phyloP scores from a whole-genome alignment of 2,113 vertebrate species.

The Crypturellus undulatus region DNA sequence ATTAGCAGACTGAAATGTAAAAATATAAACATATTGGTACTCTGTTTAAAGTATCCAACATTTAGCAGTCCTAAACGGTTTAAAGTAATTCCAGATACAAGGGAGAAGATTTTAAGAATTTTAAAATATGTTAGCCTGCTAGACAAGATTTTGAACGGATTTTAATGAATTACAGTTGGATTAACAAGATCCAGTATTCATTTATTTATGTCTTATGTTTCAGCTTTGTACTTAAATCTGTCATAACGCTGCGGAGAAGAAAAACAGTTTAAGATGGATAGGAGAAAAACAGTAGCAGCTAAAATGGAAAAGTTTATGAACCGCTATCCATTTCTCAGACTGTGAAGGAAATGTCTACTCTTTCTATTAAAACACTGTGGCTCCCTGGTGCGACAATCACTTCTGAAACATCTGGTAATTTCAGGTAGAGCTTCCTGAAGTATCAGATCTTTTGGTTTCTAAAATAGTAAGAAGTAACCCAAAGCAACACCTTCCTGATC shows the following conservation, averaged over 20 bases:
- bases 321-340: neutral
- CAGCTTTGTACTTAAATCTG: constrained; percentile 20
- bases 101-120: neutral
- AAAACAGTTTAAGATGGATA: constrained; percentile 10
- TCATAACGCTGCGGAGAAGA: neutral
- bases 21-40: neutral
- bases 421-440: constrained; percentile 10
- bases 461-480: constrained; percentile 16
- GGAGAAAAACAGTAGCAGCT: neutral
- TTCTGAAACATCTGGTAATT: neutral
- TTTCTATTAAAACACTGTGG: neutral
- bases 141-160: neutral
- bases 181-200: constrained; percentile 7
- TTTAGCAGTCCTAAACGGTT: neutral
- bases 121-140: neutral
- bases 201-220: constrained; percentile 19
- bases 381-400: neutral
- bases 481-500: neutral
- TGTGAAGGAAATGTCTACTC: neutral
- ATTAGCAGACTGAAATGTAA: neutral
- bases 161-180: neutral
- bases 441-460: neutral
- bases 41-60: neutral
- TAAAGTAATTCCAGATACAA: neutral
- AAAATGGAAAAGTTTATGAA: constrained; percentile 9